A percentile compares a stretch with the other conserved stretches of the same genome.
Evolutionary conservation across 2,797 vertebrate genomes (phyloP).

Genomic region (Microcaecilia unicolor): DNA sequence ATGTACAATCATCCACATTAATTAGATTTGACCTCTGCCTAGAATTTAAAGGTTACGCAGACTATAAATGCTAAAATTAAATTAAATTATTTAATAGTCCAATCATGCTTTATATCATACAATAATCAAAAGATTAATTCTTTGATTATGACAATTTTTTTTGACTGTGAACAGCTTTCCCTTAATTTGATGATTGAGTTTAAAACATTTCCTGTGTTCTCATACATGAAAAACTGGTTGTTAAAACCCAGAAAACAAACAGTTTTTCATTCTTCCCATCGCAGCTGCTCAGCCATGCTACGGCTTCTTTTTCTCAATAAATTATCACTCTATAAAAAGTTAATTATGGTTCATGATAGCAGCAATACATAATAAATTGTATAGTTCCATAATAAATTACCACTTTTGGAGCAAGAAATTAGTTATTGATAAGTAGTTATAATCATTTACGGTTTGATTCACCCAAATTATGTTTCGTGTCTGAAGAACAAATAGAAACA

Average conservation of each 20-base stretch:
- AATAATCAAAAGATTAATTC: slow-evolving; percentile 1
- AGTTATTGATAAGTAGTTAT: too few relatives aligned
- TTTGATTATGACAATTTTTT: slow-evolving; percentile 3
- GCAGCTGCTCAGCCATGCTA: slow-evolving; percentile 1
- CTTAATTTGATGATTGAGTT: too few relatives aligned
- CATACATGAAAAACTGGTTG: slow-evolving; percentile 16
- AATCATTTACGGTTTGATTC: too few relatives aligned
- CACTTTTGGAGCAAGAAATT: background rate
- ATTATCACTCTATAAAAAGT: slow-evolving; percentile 14
- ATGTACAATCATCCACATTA: too few relatives aligned
- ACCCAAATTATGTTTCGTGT: too few relatives aligned
- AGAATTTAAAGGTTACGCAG: too few relatives aligned
- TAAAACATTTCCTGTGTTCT: slow-evolving; percentile 6
- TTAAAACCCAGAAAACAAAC: slow-evolving; percentile 14
- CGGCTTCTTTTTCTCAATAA: slow-evolving; percentile 11
- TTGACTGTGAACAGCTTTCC: too few relatives aligned
- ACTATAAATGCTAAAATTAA: too few relatives aligned
- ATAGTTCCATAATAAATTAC: slow-evolving; percentile 12
- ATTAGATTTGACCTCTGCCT: too few relatives aligned
- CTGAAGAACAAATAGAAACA: too few relatives aligned
- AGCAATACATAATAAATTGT: background rate
- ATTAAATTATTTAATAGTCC: slow-evolving; percentile 1
- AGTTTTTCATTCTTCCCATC: slow-evolving; percentile 24
- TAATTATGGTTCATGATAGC: slow-evolving; percentile 18
- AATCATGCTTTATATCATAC: background rate